These are phyloP conservation scores for Zaprionus taronus DNA, from an alignment of 1,140 invertebrate genomes.

Conservation along the genomic window DNA sequence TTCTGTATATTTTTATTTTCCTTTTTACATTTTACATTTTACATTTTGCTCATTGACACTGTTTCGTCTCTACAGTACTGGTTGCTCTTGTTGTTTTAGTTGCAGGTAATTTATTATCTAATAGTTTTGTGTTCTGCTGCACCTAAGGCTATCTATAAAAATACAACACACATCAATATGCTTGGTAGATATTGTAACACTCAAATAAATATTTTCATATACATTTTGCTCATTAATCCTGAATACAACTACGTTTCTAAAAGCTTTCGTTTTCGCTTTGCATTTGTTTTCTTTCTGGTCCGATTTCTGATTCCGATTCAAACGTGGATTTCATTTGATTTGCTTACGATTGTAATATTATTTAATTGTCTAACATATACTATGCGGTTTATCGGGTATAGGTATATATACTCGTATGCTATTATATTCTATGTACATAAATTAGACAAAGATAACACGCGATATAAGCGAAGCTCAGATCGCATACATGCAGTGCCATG, in stretches of 20 bases:
- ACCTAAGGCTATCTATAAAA: slow-evolving; percentile 30
- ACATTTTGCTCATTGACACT: slow-evolving; percentile 7
- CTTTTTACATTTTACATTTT: slow-evolving; percentile 10
- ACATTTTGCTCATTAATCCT: slow-evolving; percentile 17
- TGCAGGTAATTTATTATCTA: slow-evolving; percentile 16
- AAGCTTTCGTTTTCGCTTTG: slow-evolving; percentile 19
- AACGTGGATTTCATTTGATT: slow-evolving; percentile 63
- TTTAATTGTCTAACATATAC: slow-evolving; percentile 24
- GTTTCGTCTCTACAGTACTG: not conserved
- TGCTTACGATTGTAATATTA: slow-evolving; percentile 26
- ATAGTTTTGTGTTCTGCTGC: slow-evolving; percentile 17
- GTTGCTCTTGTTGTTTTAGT: not conserved
- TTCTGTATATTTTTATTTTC: not conserved
- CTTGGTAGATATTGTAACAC: slow-evolving; percentile 15
- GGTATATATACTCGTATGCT: not conserved
- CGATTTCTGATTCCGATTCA: slow-evolving; percentile 68
- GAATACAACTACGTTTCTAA: slow-evolving; percentile 22
- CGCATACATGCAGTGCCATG: not conserved
- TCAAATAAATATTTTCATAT: slow-evolving; percentile 5
- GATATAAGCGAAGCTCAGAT: not conserved
- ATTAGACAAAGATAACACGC: not conserved
- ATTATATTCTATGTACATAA: slow-evolving; percentile 6
- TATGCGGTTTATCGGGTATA: not conserved
- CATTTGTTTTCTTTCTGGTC: slow-evolving; percentile 56
- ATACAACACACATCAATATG: slow-evolving; percentile 39